These are phyloP conservation scores for Magallana ariakensis DNA, from an alignment of 1,140 invertebrate genomes.

Conservation along the genomic window DNA sequence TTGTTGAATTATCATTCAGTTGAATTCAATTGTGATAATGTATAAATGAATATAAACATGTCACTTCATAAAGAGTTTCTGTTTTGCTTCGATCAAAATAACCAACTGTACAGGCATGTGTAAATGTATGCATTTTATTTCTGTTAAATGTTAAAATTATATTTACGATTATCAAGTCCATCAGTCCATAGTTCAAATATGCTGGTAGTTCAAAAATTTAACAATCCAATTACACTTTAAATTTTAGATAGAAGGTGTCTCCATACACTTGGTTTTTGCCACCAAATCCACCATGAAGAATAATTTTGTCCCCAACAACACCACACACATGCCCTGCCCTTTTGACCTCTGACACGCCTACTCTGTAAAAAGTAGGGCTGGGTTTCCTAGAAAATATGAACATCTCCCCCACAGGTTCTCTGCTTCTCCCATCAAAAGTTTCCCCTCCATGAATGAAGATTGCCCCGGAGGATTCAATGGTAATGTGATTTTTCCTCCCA, in stretches of 20 bases:
- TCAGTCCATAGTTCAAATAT: not conserved
- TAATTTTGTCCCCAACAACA: conserved; percentile 62
- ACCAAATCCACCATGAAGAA: conserved; percentile 76
- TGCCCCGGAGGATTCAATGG: conserved; percentile 58
- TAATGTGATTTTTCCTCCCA: conserved; percentile 74
- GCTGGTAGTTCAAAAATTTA: not conserved
- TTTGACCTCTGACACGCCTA: conserved; percentile 64
- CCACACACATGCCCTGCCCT: conserved; percentile 74
- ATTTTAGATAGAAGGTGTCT: conserved; percentile 61
- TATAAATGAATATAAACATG: not conserved
- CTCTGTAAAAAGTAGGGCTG: conserved; percentile 64
- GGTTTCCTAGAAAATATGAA: conserved; percentile 68
- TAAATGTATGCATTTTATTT: too few relatives aligned
- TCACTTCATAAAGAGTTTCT: not conserved
- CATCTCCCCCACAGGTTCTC: conserved; percentile 76
- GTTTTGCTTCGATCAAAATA: not conserved
- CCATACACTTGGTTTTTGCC: conserved; percentile 65
- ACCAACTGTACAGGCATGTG: too few relatives aligned
- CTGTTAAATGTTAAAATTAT: too few relatives aligned
- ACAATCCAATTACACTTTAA: conserved; percentile 1
- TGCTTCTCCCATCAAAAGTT: conserved; percentile 75
- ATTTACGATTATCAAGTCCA: too few relatives aligned
- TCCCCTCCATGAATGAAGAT: conserved; percentile 78
- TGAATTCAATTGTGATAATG: not conserved
- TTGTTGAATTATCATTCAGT: not conserved